Base-by-base conservation (phyloP, 1,140 invertebrate species). In the Dufourea novaeangliae region DNA sequence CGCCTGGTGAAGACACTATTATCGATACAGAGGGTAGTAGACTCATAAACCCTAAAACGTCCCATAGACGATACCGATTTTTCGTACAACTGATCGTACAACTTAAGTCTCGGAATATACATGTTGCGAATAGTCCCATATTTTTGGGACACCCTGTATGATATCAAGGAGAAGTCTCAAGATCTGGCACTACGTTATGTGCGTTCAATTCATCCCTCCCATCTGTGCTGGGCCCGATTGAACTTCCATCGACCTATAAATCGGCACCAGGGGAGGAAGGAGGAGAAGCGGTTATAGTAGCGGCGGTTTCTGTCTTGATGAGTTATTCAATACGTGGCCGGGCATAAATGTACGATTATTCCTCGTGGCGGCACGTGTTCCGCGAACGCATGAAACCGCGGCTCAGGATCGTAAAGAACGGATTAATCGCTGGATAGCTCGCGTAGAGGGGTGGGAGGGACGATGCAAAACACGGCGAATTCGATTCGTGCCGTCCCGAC, bases 171-270 rank as follows among this genome's bases (percentile, higher is more conserved):
- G 84, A 78, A n/a, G n/a, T n/a, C n/a, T n/a, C 61, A 62, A 78
- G 69, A 84, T 80, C 79, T 78, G 63, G 68, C 56, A 59, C 34
- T 82, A 83, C 66, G 81, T 87, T 85, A 82, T 70, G 83, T 62
- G 71, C 71, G 80, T 70, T 85, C 83, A 79, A 88, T 88, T 80
- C 84, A 85, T 80, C n/a, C n/a, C n/a, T n/a, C n/a, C n/a, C 80
- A 86, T 79, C 79, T 62, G 74, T 74, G 67, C 76, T 56, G 73
- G 72, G 68, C 70, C 27, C 81, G 75, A 82, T 82, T 77, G 78
- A 86, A 86, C 86, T 86, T 88, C n/a, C 80, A 82, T 88, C 86
- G 86, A 84, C 81, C 86, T 86, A 88, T 88, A 88, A 88, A 88
- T 86, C 85, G 82, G 71, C 59, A 37, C 50, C 37, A 57, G 79